Evolutionary conservation across 2,113 vertebrate species (phyloP).

Genomic region (Recurvirostra avosetta): DNA sequence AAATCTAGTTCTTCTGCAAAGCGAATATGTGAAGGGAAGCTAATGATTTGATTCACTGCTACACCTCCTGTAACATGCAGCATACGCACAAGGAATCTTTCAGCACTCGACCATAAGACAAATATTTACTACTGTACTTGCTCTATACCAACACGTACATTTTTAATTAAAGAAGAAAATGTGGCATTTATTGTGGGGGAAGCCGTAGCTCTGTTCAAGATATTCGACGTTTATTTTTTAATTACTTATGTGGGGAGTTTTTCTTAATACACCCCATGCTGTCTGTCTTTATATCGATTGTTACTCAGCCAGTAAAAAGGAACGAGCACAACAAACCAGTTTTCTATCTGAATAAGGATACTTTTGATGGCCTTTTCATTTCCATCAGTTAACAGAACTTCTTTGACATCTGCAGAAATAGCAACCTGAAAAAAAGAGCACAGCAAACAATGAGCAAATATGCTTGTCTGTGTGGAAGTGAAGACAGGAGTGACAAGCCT

Average conservation of each 20-base stretch:
- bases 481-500: slow-evolving; percentile 85
- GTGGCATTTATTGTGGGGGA: slow-evolving; percentile 13
- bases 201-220: neutral
- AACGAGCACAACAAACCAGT: slow-evolving; percentile 73
- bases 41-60: slow-evolving; percentile 2
- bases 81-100: neutral
- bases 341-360: slow-evolving; percentile 91
- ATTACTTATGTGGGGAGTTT: slow-evolving; percentile 68
- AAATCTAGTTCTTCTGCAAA: neutral
- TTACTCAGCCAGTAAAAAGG: slow-evolving; percentile 70
- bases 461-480: slow-evolving; percentile 81
- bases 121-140: slow-evolving; percentile 32
- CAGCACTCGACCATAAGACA: neutral
- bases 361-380: slow-evolving; percentile 99
- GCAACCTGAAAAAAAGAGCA: slow-evolving; percentile 89
- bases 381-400: slow-evolving; percentile 99
- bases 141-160: neutral
- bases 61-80: neutral
- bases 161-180: slow-evolving; percentile 42
- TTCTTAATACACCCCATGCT: slow-evolving; percentile 71
- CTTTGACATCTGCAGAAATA: slow-evolving; percentile 98
- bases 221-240: slow-evolving; percentile 63
- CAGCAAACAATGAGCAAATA: slow-evolving; percentile 83
- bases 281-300: slow-evolving; percentile 77
- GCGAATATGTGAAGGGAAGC: neutral